Conservation (phyloP, 2,888 invertebrate genomes). For the Melipona beecheii region DNA sequence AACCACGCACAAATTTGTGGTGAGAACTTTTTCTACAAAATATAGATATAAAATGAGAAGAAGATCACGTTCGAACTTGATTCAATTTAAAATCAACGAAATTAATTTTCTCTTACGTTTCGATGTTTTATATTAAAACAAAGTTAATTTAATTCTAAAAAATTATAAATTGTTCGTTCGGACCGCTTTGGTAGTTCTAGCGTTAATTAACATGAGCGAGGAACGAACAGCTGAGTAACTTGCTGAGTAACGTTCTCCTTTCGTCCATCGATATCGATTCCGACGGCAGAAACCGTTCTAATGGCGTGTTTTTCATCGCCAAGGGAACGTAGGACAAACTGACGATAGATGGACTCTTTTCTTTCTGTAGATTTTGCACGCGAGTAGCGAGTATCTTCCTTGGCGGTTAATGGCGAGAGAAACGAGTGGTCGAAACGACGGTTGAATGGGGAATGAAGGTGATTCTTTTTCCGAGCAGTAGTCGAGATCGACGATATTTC, state of each 20-base stretch:
- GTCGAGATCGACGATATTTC: background rate
- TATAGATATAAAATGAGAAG: no score
- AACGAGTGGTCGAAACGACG: background rate
- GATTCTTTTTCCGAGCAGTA: background rate
- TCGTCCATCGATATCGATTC: conserved; percentile 31
- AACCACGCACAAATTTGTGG: no score
- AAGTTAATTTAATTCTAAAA: no score
- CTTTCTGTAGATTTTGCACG: background rate
- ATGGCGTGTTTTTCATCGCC: background rate
- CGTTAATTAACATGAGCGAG: background rate
- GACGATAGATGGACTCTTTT: background rate
- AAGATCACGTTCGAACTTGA: no score
- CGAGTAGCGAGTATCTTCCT: background rate
- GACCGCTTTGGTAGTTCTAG: no score
- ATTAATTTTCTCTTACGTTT: no score
- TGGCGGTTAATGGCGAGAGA: background rate
- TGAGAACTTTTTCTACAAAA: no score
- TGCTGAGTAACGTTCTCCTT: background rate
- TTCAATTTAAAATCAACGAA: no score
- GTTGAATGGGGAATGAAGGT: background rate
- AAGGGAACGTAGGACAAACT: background rate
- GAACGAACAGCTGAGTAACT: conserved; percentile 22
- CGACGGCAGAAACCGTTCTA: conserved; percentile 5
- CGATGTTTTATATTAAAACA: no score
- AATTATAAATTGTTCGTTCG: no score